Evolutionary conservation across 2,888 invertebrate species (phyloP).

Genomic region (Alcis repandata): DNA sequence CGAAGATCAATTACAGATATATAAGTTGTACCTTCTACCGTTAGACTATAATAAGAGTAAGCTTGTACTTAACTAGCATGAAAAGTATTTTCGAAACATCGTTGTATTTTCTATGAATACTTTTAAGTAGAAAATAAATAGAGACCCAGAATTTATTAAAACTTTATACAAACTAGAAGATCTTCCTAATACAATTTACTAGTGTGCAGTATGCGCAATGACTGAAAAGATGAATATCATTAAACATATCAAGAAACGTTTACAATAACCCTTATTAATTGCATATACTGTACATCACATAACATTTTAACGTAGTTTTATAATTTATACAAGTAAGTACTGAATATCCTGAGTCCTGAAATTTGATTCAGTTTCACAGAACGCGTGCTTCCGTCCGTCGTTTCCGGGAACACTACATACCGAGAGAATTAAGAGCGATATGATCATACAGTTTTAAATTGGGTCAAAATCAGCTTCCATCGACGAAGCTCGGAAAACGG

Average conservation of each 20-base stretch:
- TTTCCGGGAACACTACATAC: constrained; percentile 39
- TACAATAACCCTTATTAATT: not conserved
- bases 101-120: too few relatives aligned
- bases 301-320: not conserved
- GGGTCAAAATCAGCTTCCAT: constrained; percentile 84
- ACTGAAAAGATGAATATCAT: too few relatives aligned
- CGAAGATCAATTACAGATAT: too few relatives aligned
- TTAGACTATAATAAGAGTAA: too few relatives aligned
- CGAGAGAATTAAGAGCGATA: constrained; percentile 58
- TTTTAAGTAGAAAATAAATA: too few relatives aligned
- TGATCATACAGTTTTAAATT: constrained; percentile 66
- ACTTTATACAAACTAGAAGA: too few relatives aligned
- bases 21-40: too few relatives aligned
- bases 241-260: not conserved
- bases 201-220: too few relatives aligned
- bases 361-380: constrained; percentile 45
- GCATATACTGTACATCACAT: not conserved
- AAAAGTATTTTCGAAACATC: too few relatives aligned
- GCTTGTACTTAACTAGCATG: too few relatives aligned
- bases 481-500: constrained; percentile 81
- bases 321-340: constrained; percentile 13
- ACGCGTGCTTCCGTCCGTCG: constrained; percentile 39
- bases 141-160: too few relatives aligned
- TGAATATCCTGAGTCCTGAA: constrained; percentile 42
- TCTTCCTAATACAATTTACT: too few relatives aligned